Base-by-base conservation (phyloP, 2,888 invertebrate species). In the Pycnomerus fuliginosus region DNA sequence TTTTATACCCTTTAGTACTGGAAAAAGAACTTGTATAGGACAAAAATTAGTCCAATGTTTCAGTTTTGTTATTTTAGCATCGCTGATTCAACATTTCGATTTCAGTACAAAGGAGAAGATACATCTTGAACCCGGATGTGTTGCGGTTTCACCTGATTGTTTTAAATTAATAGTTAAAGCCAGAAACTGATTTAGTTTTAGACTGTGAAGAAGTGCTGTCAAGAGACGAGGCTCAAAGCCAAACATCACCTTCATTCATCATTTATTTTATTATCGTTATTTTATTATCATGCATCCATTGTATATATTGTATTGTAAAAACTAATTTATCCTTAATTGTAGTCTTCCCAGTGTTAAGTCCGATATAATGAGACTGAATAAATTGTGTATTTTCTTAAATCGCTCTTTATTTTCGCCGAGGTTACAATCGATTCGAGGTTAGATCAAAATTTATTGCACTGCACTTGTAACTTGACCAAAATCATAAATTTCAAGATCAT, bases 1-100 rank as follows among this genome's bases (percentile, higher is more conserved):
- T 63, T 91, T 90, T 64, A 73, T 91, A 7, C 91, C 91, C 0
- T 92, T 91, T 70, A 88, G 90, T 62, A 87, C 88, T 27, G 91
- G 91, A 3, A 89, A 85, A 62, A 73, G 91, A n/a, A 88, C 90
- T 0, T 91, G 91, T 62, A 86, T 91, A 43, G 91, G 91, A 0
- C 89, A 90, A 60, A 84, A 84, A 23, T 71, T 92, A 30, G 86
- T 91, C 0, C 83, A 85, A 10, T 83, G 85, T 1, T 87, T 86
- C 72, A 80, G 83, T 31, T 87, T 89, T 58, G 79, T 87, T 0
- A 77, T 87, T 67, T 73, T 88, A 27, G 83, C 87, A 0, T 84
- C 84, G 22, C 75, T 90, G 1, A 71, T 90, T 42, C 85, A 85
- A 55, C 76, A 80, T 43, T 90, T 83, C 65, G 79, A 88, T 50